Base-by-base conservation (phyloP, 2,113 vertebrate species). In the Xiphias gladius region DNA sequence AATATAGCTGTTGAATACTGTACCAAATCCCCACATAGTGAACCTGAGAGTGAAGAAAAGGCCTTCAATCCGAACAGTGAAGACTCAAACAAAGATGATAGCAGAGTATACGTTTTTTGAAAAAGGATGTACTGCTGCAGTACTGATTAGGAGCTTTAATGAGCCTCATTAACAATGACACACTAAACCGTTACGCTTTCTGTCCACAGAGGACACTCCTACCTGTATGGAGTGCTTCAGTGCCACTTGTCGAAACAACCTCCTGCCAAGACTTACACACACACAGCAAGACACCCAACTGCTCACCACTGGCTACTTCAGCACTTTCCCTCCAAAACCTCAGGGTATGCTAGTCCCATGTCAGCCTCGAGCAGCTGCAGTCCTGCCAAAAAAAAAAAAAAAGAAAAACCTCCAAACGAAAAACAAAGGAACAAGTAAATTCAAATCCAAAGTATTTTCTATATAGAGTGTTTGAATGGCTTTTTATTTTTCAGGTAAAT, bases 291-390 rank as follows among this genome's bases (percentile, higher is more conserved):
- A 84, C 28, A 52, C 78, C 22, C 78, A 84, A 13, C 81, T 95
- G 19, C 94, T 97, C 70, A 97, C 97, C 4, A 96, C 97, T 0
- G 97, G 97, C 72, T 97, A 97, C 89, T 96, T 96, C 79, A 95
- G 96, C 84, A 81, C 67, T 6, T 82, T 76, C 32, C 95, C 95
- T 7, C 76, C 72, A 22, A 97, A 98, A 83, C 96, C 94, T 35
- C 58, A 67, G 64, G 94, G 95, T 95, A 88, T 24, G 48, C 65
- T 35, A 13, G 14, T 2, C 12, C 7, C 58, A n/a, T 24, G 3
- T 70, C 20, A 5, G 17, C 5, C 62, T 41, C 20, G 16, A 48
- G 26, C 24, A 30, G 19, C 28, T 28, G 30, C 17, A 69, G 13
- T n/a, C 30, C 32, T 55, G 22, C 13, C 2, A 59, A 19, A 79